Percentiles rank a stretch among this genome's conserved stretches.
Evolutionary conservation across 2,113 vertebrate genomes (phyloP).

Genomic region (Cettia cetti): DNA sequence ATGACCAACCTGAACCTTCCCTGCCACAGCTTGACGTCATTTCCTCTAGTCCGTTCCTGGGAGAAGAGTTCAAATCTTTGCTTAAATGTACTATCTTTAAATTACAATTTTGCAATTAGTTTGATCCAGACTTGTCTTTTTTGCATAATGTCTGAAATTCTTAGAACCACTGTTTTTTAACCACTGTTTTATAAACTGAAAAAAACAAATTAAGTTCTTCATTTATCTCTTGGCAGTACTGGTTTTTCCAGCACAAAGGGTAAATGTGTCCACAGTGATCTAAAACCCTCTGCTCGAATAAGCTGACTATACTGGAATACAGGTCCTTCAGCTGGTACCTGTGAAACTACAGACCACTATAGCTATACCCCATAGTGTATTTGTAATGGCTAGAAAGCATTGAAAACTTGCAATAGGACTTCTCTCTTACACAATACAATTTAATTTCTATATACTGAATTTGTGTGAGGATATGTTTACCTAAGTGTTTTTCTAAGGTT

Average conservation of each 20-base stretch:
- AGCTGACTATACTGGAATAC: neutral
- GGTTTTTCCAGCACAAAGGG: neutral
- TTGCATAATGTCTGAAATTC: neutral
- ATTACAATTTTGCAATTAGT: neutral
- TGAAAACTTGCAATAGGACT: neutral
- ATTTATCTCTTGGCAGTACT: neutral
- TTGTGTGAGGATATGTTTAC: neutral
- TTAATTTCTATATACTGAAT: neutral
- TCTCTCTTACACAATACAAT: neutral
- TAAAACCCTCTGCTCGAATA: neutral
- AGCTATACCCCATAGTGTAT: accelerated
- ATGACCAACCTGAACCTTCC: neutral
- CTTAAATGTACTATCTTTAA: neutral
- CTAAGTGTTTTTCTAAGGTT: neutral
- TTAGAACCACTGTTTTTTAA: neutral
- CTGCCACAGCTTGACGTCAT: too few relatives aligned
- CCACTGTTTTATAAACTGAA: neutral
- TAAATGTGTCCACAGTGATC: neutral
- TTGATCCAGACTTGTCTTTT: neutral
- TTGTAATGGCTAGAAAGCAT: neutral
- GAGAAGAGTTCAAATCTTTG: neutral
- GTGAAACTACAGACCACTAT: neutral
- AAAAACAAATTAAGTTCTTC: neutral
- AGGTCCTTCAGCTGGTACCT: neutral
- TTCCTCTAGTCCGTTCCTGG: neutral